phyloP scores from a whole-genome alignment of 2,113 vertebrate species.

The Acanthisitta chloris region DNA sequence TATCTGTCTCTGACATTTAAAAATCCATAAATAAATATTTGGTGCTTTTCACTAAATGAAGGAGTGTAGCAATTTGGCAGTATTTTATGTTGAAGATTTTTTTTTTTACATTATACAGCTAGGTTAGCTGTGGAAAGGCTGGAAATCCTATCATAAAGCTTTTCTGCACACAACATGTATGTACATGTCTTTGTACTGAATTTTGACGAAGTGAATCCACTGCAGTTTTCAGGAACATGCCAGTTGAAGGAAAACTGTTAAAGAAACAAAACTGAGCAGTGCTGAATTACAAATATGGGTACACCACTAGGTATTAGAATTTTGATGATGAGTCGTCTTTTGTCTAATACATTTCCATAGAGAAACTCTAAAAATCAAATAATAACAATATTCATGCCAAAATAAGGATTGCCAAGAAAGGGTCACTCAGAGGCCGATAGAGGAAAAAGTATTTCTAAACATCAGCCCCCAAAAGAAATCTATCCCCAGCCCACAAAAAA shows the following conservation, averaged over 20 bases:
- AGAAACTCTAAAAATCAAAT: not conserved
- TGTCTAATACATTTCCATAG: not conserved
- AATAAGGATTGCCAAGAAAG: not conserved
- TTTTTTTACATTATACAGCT: not conserved
- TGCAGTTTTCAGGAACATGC: not conserved
- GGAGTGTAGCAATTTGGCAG: not conserved
- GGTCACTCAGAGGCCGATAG: not conserved
- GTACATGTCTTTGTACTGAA: too few relatives aligned
- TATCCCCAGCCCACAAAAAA: not conserved
- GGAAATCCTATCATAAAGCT: not conserved
- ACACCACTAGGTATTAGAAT: accelerated
- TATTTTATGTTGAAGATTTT: not conserved
- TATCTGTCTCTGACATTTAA: not conserved
- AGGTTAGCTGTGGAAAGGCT: not conserved
- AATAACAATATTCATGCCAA: not conserved
- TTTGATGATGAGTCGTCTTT: not conserved
- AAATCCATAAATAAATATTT: not conserved
- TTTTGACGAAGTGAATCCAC: not conserved
- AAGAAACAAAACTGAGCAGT: not conserved
- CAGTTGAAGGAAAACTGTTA: not conserved
- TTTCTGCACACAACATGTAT: not conserved
- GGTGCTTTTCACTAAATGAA: not conserved
- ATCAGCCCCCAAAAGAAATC: not conserved
- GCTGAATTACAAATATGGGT: not conserved
- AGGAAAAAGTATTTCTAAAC: not conserved